A percentile compares a stretch with the other conserved stretches of the same genome.
phyloP scores from a whole-genome alignment of 2,113 vertebrate species.

The Chlorodrepanis virens region DNA sequence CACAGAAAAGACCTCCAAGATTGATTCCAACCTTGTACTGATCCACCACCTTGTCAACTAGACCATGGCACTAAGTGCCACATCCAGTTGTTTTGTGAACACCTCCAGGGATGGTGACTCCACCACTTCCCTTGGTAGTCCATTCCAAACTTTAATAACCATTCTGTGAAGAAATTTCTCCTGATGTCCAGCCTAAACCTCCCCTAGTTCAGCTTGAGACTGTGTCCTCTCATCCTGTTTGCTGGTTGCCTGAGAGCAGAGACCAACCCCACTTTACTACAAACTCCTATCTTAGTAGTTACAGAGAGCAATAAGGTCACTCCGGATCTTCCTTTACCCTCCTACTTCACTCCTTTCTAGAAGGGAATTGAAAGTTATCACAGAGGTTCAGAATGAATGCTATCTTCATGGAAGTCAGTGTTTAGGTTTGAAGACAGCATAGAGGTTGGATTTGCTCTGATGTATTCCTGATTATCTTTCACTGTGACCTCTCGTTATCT shows the following conservation, averaged over 20 bases:
- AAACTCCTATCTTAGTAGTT: not conserved
- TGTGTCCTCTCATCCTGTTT: not conserved
- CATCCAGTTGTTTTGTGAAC: not conserved
- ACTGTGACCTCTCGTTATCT: not conserved
- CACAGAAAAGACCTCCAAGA: not conserved
- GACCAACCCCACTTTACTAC: not conserved
- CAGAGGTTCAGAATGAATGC: not conserved
- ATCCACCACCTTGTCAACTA: not conserved
- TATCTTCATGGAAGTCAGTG: not conserved
- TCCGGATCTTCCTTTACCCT: not conserved
- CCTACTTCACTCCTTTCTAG: not conserved
- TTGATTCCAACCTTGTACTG: not conserved
- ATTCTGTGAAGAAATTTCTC: not conserved
- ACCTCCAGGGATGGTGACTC: not conserved
- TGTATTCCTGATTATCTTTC: not conserved
- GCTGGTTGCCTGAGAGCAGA: not conserved
- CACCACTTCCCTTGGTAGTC: not conserved
- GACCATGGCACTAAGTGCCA: not conserved
- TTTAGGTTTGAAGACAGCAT: not conserved
- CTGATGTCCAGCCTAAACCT: not conserved
- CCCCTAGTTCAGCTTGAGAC: not conserved
- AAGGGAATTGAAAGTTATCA: not conserved
- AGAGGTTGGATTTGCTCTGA: not conserved
- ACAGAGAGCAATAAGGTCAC: not conserved
- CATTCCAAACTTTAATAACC: not conserved